Evolutionary conservation across 37 sponge, comb jelly and placozoan genomes (phyloP).

Genomic region (Petrosia ficiformis): DNA sequence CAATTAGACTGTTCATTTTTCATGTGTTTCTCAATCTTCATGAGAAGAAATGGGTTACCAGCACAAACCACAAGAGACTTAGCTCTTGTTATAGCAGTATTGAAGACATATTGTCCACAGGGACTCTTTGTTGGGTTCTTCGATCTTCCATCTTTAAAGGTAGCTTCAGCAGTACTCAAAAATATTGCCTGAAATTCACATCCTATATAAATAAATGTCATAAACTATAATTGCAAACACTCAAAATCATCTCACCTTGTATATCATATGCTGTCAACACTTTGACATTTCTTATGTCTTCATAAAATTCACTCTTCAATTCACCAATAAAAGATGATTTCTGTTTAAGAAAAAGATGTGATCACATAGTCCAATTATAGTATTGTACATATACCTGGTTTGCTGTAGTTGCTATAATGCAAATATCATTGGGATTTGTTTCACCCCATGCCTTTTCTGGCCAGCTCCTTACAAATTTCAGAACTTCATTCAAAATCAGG

Average conservation of each 20-base stretch:
- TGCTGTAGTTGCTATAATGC: too few relatives aligned
- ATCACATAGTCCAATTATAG: too few relatives aligned
- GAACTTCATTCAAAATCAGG: conserved; percentile 7
- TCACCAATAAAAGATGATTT: too few relatives aligned
- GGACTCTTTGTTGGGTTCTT: conserved; percentile 11
- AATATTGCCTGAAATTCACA: conserved; percentile 29
- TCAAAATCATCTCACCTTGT: too few relatives aligned
- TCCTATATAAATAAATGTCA: conserved; percentile 38
- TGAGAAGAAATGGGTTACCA: conserved; percentile 32
- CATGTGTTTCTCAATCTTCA: conserved; percentile 9
- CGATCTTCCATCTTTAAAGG: conserved; percentile 2
- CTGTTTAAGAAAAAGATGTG: too few relatives aligned
- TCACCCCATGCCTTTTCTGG: too few relatives aligned
- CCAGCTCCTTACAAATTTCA: conserved; percentile 28
- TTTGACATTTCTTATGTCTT: too few relatives aligned
- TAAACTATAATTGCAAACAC: too few relatives aligned
- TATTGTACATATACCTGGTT: too few relatives aligned
- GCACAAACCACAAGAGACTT: conserved; percentile 26
- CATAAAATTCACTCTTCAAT: too few relatives aligned
- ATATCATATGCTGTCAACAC: too few relatives aligned
- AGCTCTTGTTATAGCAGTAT: conserved; percentile 31
- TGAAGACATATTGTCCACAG: conserved; percentile 28
- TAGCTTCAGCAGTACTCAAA: conserved; percentile 30
- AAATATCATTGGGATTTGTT: too few relatives aligned
- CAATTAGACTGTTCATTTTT: neutral